A percentile compares a stretch with the other conserved stretches of the same genome.
These are phyloP conservation scores for Enteromius paludinosus DNA, from an alignment of 2,797 vertebrate genomes.

Conservation along the genomic window DNA sequence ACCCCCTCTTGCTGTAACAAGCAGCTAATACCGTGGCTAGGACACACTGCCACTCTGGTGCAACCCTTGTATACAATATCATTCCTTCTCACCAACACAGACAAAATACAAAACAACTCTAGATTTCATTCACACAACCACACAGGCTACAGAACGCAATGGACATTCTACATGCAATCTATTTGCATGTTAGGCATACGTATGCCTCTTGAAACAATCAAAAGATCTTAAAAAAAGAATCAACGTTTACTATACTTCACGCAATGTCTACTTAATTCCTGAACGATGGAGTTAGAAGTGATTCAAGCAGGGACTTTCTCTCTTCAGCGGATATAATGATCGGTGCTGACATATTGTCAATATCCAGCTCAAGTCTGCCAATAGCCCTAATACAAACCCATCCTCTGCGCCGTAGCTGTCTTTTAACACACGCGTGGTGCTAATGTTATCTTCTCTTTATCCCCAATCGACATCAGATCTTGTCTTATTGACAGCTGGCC, in stretches of 20 bases:
- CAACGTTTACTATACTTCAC: not conserved
- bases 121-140: slow-evolving; percentile 59
- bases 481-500: slow-evolving; percentile 4
- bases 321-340: slow-evolving; percentile 76
- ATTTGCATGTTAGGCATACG: too few species aligned
- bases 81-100: slow-evolving; percentile 7
- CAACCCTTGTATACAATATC: slow-evolving; percentile 38
- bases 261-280: not conserved
- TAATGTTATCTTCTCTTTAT: slow-evolving; percentile 35
- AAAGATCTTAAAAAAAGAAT: not conserved
- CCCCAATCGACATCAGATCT: slow-evolving; percentile 15
- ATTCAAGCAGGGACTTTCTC: slow-evolving; percentile 44
- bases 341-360: slow-evolving; percentile 82
- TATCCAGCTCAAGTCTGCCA: slow-evolving; percentile 75
- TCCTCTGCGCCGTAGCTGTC: slow-evolving; percentile 71
- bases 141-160: not conserved
- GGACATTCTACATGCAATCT: not conserved
- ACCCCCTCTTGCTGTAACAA: slow-evolving; percentile 62
- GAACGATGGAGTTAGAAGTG: slow-evolving; percentile 22
- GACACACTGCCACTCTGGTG: slow-evolving; percentile 56
- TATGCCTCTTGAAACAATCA: not conserved
- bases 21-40: slow-evolving; percentile 51
- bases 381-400: slow-evolving; percentile 77
- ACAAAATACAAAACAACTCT: not conserved
- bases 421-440: slow-evolving; percentile 61